phyloP scores from a whole-genome alignment of 1,140 invertebrate species.

The Daktulosphaira vitifoliae region DNA sequence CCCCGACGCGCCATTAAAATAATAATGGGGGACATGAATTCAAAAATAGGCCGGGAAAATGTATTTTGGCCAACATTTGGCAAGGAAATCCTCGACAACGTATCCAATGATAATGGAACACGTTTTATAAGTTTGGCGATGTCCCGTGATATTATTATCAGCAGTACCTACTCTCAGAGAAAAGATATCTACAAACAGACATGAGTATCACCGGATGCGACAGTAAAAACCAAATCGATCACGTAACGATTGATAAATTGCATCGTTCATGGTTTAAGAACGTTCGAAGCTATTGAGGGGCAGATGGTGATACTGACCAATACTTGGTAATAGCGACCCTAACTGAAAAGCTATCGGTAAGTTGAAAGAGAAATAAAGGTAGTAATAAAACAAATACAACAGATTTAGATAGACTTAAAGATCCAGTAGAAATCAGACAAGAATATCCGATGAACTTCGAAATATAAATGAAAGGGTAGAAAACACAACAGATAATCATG shows the following conservation, averaged over 20 bases:
- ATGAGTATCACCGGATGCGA: slow-evolving; percentile 34
- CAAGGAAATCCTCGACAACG: too few relatives aligned
- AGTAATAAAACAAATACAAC: background rate
- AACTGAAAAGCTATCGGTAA: background rate
- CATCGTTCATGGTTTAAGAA: slow-evolving; percentile 8
- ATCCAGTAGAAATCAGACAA: background rate
- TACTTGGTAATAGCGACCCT: background rate
- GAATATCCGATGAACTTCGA: background rate
- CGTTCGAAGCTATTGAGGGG: slow-evolving; percentile 33
- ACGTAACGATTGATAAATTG: slow-evolving; percentile 34
- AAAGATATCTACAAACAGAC: slow-evolving; percentile 15
- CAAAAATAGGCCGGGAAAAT: too few relatives aligned
- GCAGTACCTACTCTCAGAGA: background rate
- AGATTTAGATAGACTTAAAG: background rate
- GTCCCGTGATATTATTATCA: background rate
- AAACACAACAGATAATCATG: background rate
- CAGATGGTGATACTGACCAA: slow-evolving; percentile 16
- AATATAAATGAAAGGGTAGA: background rate
- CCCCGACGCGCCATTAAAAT: too few relatives aligned
- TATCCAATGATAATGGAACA: too few relatives aligned
- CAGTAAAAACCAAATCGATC: slow-evolving; percentile 36
- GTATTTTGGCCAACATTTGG: too few relatives aligned
- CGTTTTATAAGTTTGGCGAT: too few relatives aligned
- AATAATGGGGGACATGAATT: too few relatives aligned
- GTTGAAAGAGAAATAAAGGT: background rate